phyloP scores from a whole-genome alignment of 2,888 invertebrate species.

The Aricia artaxerxes region DNA sequence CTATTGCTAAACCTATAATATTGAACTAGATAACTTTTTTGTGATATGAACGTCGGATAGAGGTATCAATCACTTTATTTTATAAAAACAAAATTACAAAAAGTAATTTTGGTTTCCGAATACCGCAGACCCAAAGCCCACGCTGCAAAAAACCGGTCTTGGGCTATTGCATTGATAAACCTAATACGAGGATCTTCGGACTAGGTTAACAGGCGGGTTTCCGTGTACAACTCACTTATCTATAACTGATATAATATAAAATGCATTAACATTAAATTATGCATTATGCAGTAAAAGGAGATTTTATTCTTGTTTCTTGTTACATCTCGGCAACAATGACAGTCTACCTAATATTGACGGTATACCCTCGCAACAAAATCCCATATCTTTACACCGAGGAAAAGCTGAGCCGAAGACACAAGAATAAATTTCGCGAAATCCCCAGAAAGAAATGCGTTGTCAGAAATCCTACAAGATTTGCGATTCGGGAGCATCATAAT shows the following conservation, averaged over 20 bases:
- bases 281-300: neutral
- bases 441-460: neutral
- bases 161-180: constrained; percentile 2
- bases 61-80: no score
- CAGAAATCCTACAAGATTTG: neutral
- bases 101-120: neutral
- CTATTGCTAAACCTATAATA: no score
- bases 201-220: constrained; percentile 24
- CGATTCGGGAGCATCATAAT: neutral
- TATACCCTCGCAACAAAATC: neutral
- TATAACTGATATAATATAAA: neutral
- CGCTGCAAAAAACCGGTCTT: neutral
- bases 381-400: neutral
- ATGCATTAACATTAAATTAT: constrained; percentile 1
- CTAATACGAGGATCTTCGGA: constrained; percentile 9
- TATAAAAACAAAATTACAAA: neutral
- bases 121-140: neutral
- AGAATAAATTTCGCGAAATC: neutral
- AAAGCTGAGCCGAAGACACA: neutral
- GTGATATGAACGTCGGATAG: no score
- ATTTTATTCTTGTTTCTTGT: neutral
- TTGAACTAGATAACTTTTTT: no score
- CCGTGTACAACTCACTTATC: neutral
- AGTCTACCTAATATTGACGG: neutral
- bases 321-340: neutral